Base-by-base conservation (phyloP, 2,797 vertebrate genomes). In the Staurois parvus region DNA sequence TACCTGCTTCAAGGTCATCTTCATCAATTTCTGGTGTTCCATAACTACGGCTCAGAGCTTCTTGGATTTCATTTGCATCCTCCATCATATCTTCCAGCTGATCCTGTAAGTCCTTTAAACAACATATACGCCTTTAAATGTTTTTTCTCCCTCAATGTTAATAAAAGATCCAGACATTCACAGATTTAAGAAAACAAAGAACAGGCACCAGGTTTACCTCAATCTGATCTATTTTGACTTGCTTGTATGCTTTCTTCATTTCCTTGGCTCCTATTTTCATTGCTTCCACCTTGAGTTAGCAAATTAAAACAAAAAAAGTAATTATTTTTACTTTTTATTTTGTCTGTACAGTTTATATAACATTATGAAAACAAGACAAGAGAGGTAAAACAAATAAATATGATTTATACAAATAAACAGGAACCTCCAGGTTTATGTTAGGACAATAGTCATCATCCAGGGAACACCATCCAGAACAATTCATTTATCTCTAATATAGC, bases 61-160 rank as follows among this genome's bases (percentile, higher is more conserved):
- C 98, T 88, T 99, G 98, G 84, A 99, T 97, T 56, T 99, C 98
- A 62, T 91, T 97, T 76, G 98, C 97, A 56, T 99, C 97, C 91
- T 99, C 97, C 98, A 99, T 99, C 98, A 99, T 99, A 91, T 99
- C 98, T 88, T 97, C 97, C 87, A 99, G 90, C 87, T 99, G 96
- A 88, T 99, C 98, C 92, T 99, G 98, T 80, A 99, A 90, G 86
- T 98, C 96, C 98, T 99, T 88, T 5, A 88, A 67, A 81, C 0
- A 56, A 8, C 1, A 76, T 29, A 79, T n/a, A 32, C 6, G 0
- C 19, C 19, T 59, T 59, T 59, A 7, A 24, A 59, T 5, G 0
- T 59, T 59, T 24, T 59, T 8, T n/a, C 0, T 1, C 5, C 1
- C 21, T 6, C 19, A 24, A 24, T 1, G 21, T 24, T 24, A 59